These are phyloP conservation scores for Drosophila tripunctata DNA, from an alignment of 2,888 invertebrate genomes.

Conservation along the genomic window DNA sequence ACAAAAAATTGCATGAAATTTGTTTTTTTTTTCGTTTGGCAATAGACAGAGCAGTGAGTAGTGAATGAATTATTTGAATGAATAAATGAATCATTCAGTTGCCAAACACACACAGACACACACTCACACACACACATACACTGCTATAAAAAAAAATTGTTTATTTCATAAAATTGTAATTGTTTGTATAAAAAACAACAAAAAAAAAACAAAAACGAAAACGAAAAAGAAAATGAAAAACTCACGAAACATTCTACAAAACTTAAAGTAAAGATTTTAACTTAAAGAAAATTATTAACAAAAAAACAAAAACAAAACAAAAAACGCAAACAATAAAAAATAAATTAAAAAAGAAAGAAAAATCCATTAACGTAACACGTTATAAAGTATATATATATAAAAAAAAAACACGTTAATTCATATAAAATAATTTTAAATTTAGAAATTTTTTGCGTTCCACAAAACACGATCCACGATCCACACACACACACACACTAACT, in stretches of 20 bases:
- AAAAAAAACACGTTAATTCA: slow-evolving; percentile 39
- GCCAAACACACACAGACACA: slow-evolving; percentile 27
- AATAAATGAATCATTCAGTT: slow-evolving; percentile 8
- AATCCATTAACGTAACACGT: slow-evolving; percentile 54
- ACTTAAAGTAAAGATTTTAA: slow-evolving; percentile 65
- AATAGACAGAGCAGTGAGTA: no score
- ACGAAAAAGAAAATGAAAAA: slow-evolving; percentile 7
- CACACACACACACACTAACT: slow-evolving; percentile 21
- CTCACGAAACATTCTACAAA: slow-evolving; percentile 63
- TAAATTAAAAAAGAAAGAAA: slow-evolving; percentile 10
- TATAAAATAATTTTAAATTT: slow-evolving; percentile 55
- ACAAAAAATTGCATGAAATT: not conserved
- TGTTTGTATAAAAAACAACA: slow-evolving; percentile 52
- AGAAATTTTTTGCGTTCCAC: slow-evolving; percentile 59
- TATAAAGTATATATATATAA: slow-evolving; percentile 45
- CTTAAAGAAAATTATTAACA: slow-evolving; percentile 53
- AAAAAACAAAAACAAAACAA: slow-evolving; percentile 6
- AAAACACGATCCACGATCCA: slow-evolving; percentile 44
- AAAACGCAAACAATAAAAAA: slow-evolving; percentile 8
- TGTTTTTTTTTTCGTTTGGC: no score
- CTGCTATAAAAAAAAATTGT: slow-evolving; percentile 21
- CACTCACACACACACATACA: slow-evolving; percentile 19
- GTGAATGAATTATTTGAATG: not conserved
- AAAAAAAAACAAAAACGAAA: slow-evolving; percentile 15
- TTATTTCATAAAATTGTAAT: slow-evolving; percentile 44